phyloP scores from a whole-genome alignment of 2,113 vertebrate species.

The Anser brachyrhynchus region DNA sequence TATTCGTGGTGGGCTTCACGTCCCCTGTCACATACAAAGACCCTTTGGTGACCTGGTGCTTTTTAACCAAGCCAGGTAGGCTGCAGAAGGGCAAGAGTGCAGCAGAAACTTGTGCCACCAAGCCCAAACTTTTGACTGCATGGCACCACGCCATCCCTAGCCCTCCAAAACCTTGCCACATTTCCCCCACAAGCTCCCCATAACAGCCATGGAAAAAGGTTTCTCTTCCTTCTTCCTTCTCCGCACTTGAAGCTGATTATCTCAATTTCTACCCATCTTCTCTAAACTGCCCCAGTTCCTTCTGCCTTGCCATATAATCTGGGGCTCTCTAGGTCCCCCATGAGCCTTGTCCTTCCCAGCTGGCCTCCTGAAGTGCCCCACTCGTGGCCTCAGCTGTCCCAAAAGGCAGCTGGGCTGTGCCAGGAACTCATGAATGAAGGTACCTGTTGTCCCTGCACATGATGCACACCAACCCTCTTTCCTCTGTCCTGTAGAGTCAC shows the following conservation, averaged over 20 bases:
- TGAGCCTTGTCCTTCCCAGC: background rate
- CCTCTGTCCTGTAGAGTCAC: fast-evolving
- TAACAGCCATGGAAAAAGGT: background rate
- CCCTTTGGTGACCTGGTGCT: background rate
- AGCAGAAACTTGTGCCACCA: background rate
- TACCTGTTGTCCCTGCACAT: background rate
- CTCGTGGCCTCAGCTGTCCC: background rate
- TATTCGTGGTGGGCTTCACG: background rate
- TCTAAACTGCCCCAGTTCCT: background rate
- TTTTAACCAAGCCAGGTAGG: background rate
- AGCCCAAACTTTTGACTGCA: background rate
- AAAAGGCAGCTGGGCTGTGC: background rate
- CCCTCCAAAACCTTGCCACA: background rate
- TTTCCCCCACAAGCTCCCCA: background rate
- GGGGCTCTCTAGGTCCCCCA: background rate
- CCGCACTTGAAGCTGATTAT: background rate
- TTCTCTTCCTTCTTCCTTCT: background rate
- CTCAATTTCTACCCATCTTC: background rate
- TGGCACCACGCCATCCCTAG: fast-evolving
- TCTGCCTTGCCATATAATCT: background rate
- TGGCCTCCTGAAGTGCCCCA: background rate
- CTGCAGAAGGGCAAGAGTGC: background rate
- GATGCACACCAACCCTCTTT: fast-evolving
- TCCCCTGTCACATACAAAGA: background rate
- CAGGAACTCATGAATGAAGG: too few species aligned